These are phyloP conservation scores for Parnassius apollo DNA, from an alignment of 2,888 invertebrate genomes.

Conservation along the genomic window DNA sequence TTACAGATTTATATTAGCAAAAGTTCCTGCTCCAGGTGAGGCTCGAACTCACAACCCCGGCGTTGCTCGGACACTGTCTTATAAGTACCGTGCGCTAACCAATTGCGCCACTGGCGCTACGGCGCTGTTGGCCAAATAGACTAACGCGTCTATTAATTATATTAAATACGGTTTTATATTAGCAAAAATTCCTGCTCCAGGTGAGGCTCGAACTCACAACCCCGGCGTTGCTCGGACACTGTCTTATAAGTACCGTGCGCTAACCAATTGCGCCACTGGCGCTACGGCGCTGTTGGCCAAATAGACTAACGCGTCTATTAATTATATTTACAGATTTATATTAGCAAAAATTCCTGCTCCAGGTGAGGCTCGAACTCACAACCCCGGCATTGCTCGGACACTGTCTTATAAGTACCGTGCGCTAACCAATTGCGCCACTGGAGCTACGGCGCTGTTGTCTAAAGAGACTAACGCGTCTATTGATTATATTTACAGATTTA, in stretches of 20 bases:
- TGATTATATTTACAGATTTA: no score
- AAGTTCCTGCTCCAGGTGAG: slow-evolving; percentile 94
- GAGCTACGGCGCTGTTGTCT: no score
- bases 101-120: slow-evolving; percentile 99
- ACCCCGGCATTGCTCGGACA: slow-evolving; percentile 94
- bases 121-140: no score
- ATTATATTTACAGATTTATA: background rate
- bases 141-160: no score
- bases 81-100: slow-evolving; percentile 99
- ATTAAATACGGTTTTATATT: no score
- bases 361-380: slow-evolving; percentile 99
- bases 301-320: no score
- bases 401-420: slow-evolving; percentile 99
- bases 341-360: slow-evolving; percentile 83
- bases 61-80: slow-evolving; percentile 92
- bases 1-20: background rate
- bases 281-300: slow-evolving; percentile 64
- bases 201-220: slow-evolving; percentile 99
- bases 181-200: slow-evolving; percentile 86
- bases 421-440: slow-evolving; percentile 99
- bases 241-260: slow-evolving; percentile 99
- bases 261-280: slow-evolving; percentile 99
- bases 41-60: slow-evolving; percentile 99
- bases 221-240: slow-evolving; percentile 94
- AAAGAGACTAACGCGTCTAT: no score